Percentiles rank a stretch among this genome's conserved stretches.
phyloP scores from a whole-genome alignment of 2,797 vertebrate genomes.

The Botia kubotai region DNA sequence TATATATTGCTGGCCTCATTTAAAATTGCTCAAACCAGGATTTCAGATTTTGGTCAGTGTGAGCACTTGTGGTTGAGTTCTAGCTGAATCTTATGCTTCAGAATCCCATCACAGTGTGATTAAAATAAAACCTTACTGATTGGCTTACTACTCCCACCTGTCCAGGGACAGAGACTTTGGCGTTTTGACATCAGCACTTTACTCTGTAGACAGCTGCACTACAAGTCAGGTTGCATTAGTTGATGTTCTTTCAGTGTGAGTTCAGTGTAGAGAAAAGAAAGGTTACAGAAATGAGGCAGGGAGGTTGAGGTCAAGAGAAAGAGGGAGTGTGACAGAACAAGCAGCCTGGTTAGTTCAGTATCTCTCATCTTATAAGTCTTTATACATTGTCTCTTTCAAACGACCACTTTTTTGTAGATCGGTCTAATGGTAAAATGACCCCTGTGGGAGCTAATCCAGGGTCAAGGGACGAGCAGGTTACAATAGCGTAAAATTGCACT shows the following conservation, averaged over 20 bases:
- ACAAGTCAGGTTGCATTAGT: constrained; percentile 37
- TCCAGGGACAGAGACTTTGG: constrained; percentile 19
- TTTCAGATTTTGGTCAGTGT: neutral
- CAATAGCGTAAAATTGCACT: constrained; percentile 9
- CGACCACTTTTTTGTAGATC: constrained; percentile 36
- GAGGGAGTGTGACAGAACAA: neutral
- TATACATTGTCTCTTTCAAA: constrained; percentile 1
- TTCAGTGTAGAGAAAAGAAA: neutral
- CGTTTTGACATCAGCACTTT: constrained; percentile 23
- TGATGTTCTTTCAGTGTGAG: constrained; percentile 22
- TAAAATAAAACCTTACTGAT: constrained; percentile 32
- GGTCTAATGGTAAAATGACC: constrained; percentile 4
- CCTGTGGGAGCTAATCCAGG: neutral
- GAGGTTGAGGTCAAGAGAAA: neutral
- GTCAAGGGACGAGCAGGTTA: constrained; percentile 4
- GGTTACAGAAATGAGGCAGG: neutral
- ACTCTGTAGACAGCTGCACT: constrained; percentile 33
- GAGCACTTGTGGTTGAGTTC: neutral
- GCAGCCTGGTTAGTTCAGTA: constrained; percentile 24
- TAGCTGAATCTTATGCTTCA: neutral
- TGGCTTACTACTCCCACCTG: constrained; percentile 26
- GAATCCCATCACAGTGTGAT: constrained; percentile 26
- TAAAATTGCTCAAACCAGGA: too few species aligned
- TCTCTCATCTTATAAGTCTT: constrained; percentile 33
- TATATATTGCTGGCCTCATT: too few species aligned